A percentile compares a stretch with the other conserved stretches of the same genome.
These are phyloP conservation scores for Syngnathus typhle DNA, from an alignment of 2,113 vertebrate species.

Conservation along the genomic window DNA sequence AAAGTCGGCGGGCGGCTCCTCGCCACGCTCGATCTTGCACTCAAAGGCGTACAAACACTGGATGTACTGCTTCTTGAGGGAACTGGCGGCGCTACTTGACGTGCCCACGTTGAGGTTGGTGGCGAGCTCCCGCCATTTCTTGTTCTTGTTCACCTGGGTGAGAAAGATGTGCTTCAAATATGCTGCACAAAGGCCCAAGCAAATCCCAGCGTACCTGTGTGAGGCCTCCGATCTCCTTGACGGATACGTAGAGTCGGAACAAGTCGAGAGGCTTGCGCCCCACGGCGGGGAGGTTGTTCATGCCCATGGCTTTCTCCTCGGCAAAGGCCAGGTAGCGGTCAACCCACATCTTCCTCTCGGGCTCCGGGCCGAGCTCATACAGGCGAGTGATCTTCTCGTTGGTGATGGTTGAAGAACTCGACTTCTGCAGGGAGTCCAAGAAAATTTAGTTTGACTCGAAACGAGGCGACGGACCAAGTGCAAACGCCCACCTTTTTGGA, in stretches of 20 bases:
- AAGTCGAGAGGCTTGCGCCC: slow-evolving; percentile 96
- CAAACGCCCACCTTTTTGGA: slow-evolving; percentile 83
- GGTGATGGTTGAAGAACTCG: slow-evolving; percentile 94
- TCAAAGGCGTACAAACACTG: slow-evolving; percentile 98
- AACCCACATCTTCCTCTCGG: slow-evolving; percentile 97
- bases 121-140: slow-evolving; percentile 96
- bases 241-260: slow-evolving; percentile 92
- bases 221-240: slow-evolving; percentile 97
- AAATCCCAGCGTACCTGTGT: slow-evolving; percentile 75
- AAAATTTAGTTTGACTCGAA: background rate
- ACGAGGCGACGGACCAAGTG: background rate
- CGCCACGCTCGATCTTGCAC: slow-evolving; percentile 96
- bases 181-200: background rate
- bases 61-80: slow-evolving; percentile 99
- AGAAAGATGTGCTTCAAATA: slow-evolving; percentile 13
- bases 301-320: slow-evolving; percentile 96
- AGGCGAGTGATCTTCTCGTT: slow-evolving; percentile 98
- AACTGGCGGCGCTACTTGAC: slow-evolving; percentile 96
- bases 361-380: slow-evolving; percentile 93
- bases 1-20: slow-evolving; percentile 96
- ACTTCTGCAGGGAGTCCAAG: slow-evolving; percentile 74
- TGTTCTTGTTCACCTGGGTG: slow-evolving; percentile 95
- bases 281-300: slow-evolving; percentile 94
- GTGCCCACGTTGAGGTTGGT: slow-evolving; percentile 97
- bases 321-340: slow-evolving; percentile 93